These are phyloP conservation scores for Himalopsyche japonica DNA, from an alignment of 2,888 invertebrate species.

Conservation along the genomic window DNA sequence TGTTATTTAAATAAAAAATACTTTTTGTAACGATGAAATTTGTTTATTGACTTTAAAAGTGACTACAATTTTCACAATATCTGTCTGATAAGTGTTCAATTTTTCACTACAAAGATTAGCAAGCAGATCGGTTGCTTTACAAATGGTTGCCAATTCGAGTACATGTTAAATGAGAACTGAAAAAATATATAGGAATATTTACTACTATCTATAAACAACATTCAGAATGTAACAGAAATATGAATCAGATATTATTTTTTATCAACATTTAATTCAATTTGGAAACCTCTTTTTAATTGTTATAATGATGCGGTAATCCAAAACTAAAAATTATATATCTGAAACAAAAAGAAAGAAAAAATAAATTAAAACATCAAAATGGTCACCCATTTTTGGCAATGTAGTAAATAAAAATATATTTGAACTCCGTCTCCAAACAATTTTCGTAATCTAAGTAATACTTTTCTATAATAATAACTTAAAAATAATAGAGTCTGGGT, in stretches of 20 bases:
- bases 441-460: background rate
- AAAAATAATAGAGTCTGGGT: no score
- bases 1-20: background rate
- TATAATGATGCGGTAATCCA: background rate
- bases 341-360: conserved; percentile 27
- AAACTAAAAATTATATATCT: conserved; percentile 29
- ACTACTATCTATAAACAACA: background rate
- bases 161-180: background rate
- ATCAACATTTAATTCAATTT: background rate
- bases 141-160: background rate
- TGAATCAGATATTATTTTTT: background rate
- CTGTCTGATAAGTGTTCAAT: background rate
- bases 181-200: background rate
- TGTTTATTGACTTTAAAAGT: background rate
- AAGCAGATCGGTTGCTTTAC: no score
- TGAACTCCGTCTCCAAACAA: background rate
- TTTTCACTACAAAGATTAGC: background rate
- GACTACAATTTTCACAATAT: background rate
- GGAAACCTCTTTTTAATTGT: background rate
- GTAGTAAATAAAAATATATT: background rate
- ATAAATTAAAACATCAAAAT: conserved; percentile 16
- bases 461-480: no score
- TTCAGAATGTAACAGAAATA: background rate
- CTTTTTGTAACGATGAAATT: background rate
- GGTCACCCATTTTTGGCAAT: background rate